Conservation (phyloP, 2,797 vertebrate species). For the Gymnoscopelus braueri region DNA sequence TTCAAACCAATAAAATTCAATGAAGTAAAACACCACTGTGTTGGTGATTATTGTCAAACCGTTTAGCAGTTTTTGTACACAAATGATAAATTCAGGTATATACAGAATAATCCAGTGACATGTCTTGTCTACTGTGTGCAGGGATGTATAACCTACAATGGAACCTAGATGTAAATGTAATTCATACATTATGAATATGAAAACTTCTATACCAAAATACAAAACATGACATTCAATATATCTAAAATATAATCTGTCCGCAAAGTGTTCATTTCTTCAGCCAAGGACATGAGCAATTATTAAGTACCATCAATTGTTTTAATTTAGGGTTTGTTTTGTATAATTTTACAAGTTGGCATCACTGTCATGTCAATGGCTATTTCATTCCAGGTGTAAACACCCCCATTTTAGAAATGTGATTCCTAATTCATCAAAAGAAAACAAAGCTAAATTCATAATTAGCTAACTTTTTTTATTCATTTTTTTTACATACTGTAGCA, state of each 20-base stretch:
- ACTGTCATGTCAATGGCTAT: not conserved
- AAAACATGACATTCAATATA: not conserved
- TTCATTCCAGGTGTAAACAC: slow-evolving; percentile 1
- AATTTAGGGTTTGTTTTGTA: not conserved
- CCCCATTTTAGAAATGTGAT: no score
- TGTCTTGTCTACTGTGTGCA: slow-evolving; percentile 11
- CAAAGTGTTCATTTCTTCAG: not conserved
- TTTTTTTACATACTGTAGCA: no score
- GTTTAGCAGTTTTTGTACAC: slow-evolving; percentile 9
- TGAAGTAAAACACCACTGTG: slow-evolving; percentile 51
- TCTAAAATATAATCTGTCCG: not conserved
- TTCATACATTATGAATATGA: no score
- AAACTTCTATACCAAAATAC: no score
- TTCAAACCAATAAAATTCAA: slow-evolving; percentile 78
- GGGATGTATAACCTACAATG: slow-evolving; percentile 9
- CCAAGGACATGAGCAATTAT: not conserved
- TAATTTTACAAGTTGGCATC: not conserved
- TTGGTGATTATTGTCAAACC: slow-evolving; percentile 33
- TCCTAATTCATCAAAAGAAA: no score
- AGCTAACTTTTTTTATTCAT: no score
- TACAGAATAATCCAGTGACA: slow-evolving; percentile 13
- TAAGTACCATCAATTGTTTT: not conserved
- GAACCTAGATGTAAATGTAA: not conserved
- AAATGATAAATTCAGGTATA: slow-evolving; percentile 2
- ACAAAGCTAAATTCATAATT: no score